Percentiles rank a stretch among this genome's conserved stretches.
phyloP scores from a whole-genome alignment of 2,888 invertebrate genomes.

The Stomorhina lunata region DNA sequence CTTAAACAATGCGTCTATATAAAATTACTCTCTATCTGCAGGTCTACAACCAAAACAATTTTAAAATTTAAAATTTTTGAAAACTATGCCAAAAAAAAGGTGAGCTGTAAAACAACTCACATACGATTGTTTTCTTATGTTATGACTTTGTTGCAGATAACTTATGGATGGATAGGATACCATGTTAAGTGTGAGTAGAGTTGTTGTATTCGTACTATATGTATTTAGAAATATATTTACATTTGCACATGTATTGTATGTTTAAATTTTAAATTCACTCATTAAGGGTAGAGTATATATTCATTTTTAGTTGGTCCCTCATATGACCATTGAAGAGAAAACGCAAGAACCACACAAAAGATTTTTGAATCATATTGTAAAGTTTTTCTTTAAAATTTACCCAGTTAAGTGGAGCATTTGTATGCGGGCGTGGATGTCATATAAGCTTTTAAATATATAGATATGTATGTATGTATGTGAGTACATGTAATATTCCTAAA shows the following conservation, averaged over 20 bases:
- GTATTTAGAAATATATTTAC: too few species aligned
- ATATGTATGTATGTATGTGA: background rate
- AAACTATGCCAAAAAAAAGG: too few species aligned
- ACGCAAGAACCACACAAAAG: background rate
- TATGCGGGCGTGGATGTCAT: slow-evolving; percentile 51
- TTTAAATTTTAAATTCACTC: slow-evolving; percentile 40
- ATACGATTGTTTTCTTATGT: too few species aligned
- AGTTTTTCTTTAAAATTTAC: background rate
- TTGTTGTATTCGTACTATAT: too few species aligned
- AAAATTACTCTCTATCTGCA: too few species aligned
- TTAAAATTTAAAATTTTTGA: too few species aligned
- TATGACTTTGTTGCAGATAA: too few species aligned
- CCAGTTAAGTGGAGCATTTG: background rate
- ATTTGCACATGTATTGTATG: background rate
- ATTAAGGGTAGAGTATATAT: slow-evolving; percentile 51
- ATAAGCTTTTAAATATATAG: background rate
- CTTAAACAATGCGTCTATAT: too few species aligned
- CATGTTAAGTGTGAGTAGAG: too few species aligned
- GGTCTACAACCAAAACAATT: too few species aligned
- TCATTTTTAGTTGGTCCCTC: slow-evolving; percentile 43
- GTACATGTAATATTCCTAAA: background rate
- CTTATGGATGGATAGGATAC: too few species aligned
- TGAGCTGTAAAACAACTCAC: too few species aligned
- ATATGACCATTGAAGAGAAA: slow-evolving; percentile 51
- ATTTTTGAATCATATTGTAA: background rate